Evolutionary conservation across 2,797 vertebrate species (phyloP).

Genomic region (Gila robusta): DNA sequence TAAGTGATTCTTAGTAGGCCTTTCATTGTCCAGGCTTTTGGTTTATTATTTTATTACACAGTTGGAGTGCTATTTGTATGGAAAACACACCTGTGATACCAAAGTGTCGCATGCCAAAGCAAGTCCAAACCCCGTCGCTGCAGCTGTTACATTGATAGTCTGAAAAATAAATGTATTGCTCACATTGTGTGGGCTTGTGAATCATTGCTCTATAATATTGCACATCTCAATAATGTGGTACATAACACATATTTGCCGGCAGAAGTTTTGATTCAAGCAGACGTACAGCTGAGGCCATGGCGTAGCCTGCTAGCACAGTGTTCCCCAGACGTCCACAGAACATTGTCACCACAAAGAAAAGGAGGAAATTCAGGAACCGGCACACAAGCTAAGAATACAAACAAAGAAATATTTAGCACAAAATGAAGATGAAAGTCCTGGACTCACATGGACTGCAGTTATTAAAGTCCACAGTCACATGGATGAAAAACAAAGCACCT

Average conservation of each 20-base stretch:
- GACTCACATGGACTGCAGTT: slow-evolving; percentile 4
- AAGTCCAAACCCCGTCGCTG: slow-evolving; percentile 85
- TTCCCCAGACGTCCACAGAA: slow-evolving; percentile 82
- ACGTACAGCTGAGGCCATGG: slow-evolving; percentile 79
- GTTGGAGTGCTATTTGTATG: not conserved
- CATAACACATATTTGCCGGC: not conserved
- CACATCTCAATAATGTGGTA: not conserved
- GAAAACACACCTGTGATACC: slow-evolving; percentile 84
- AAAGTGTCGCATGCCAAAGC: slow-evolving; percentile 87
- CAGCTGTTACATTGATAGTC: slow-evolving; percentile 87
- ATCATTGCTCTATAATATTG: slow-evolving; percentile 9
- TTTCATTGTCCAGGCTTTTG: not conserved
- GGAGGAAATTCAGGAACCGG: slow-evolving; percentile 75
- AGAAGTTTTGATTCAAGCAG: not conserved
- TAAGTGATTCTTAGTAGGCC: not conserved
- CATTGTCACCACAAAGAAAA: slow-evolving; percentile 79
- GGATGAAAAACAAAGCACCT: slow-evolving; percentile 5
- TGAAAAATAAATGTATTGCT: slow-evolving; percentile 68
- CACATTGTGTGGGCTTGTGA: not conserved
- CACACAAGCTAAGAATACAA: slow-evolving; percentile 73
- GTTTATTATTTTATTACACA: slow-evolving; percentile 12
- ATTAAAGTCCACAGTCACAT: slow-evolving; percentile 23
- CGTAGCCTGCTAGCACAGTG: slow-evolving; percentile 77
- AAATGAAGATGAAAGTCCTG: slow-evolving; percentile 45
- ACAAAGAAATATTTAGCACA: slow-evolving; percentile 44